phyloP scores from a whole-genome alignment of 2,113 vertebrate genomes.

The Euleptes europaea region DNA sequence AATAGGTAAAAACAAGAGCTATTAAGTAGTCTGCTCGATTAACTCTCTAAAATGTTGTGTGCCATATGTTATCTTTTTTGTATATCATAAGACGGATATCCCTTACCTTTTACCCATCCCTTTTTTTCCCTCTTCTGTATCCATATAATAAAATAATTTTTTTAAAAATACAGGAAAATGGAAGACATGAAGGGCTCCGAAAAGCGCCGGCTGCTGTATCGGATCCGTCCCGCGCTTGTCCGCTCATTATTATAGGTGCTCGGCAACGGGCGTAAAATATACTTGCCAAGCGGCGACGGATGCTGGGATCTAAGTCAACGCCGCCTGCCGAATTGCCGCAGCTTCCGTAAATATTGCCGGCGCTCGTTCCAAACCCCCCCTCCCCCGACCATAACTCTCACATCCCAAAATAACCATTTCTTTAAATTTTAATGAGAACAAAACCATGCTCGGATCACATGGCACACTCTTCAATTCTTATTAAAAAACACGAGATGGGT shows the following conservation, averaged over 20 bases:
- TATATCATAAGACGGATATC: no score
- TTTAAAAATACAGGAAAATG: slow-evolving; percentile 63
- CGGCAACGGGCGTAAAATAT: slow-evolving; percentile 62
- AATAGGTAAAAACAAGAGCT: no score
- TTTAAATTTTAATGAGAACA: slow-evolving; percentile 73
- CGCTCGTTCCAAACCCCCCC: slow-evolving; percentile 49
- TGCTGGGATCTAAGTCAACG: slow-evolving; percentile 64
- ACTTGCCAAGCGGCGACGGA: slow-evolving; percentile 69
- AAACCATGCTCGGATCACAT: slow-evolving; percentile 62
- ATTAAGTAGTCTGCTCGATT: no score
- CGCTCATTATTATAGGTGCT: slow-evolving; percentile 62
- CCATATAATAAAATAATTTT: no score
- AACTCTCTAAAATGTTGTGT: no score
- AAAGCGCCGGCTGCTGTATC: slow-evolving; percentile 51
- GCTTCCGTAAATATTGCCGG: slow-evolving; percentile 72
- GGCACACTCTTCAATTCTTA: slow-evolving; percentile 58
- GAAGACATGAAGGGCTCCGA: slow-evolving; percentile 51
- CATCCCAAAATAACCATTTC: slow-evolving; percentile 67
- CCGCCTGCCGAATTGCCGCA: slow-evolving; percentile 61
- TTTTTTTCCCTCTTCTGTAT: no score
- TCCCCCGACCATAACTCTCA: slow-evolving; percentile 66
- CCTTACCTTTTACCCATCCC: no score
- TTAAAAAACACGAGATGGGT: slow-evolving; percentile 65
- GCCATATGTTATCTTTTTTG: no score
- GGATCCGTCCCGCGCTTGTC: slow-evolving; percentile 42